These are phyloP conservation scores for Hypercompe scribonia DNA, from an alignment of 2,888 invertebrate species.

Conservation along the genomic window DNA sequence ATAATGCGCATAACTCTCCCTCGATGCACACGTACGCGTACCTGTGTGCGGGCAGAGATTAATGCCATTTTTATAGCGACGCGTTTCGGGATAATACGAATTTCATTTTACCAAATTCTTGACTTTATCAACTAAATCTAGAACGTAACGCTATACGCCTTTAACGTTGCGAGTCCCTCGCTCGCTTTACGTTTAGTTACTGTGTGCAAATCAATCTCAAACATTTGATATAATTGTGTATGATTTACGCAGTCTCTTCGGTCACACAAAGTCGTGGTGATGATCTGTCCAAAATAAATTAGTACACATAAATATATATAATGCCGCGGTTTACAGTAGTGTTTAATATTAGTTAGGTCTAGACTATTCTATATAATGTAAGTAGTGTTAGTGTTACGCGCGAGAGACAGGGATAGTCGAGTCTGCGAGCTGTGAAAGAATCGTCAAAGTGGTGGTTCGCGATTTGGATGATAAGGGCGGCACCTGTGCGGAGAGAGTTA, in stretches of 20 bases:
- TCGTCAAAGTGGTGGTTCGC: conserved; percentile 36
- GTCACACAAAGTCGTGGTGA: conserved; percentile 70
- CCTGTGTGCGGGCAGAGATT: background rate
- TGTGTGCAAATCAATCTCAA: conserved; percentile 44
- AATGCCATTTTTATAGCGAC: conserved; percentile 6
- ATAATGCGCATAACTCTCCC: background rate
- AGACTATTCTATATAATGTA: conserved; percentile 56
- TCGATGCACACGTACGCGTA: background rate
- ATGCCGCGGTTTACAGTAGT: conserved; percentile 55
- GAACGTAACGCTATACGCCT: conserved; percentile 11
- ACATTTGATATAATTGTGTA: conserved; percentile 59
- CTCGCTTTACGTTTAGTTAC: conserved; percentile 25
- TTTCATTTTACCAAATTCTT: conserved; percentile 10
- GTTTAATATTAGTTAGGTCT: conserved; percentile 57
- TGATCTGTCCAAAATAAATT: conserved; percentile 76
- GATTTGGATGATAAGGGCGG: conserved; percentile 25
- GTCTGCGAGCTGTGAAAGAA: conserved; percentile 46
- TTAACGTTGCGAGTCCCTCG: conserved; percentile 7
- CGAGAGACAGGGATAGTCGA: conserved; percentile 55
- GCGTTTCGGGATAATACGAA: background rate
- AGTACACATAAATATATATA: conserved; percentile 47
- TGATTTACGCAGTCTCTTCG: conserved; percentile 59
- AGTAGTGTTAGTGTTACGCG: conserved; percentile 52
- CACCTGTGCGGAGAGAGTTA: conserved; percentile 41
- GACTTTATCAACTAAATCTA: conserved; percentile 4